phyloP scores from a whole-genome alignment of 2,888 invertebrate species.

The Orthonevra nobilis region DNA sequence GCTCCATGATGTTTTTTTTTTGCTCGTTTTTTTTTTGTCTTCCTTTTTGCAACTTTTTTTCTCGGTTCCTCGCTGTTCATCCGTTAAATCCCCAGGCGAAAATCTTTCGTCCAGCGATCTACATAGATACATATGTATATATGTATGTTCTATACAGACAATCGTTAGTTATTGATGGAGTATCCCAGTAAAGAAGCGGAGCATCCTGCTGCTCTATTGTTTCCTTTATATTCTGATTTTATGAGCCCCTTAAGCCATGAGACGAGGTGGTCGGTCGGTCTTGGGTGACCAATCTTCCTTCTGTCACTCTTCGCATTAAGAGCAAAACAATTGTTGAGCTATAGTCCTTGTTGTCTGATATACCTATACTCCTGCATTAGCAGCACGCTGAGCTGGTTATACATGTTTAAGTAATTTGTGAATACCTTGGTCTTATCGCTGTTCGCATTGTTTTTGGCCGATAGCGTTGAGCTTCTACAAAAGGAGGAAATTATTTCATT shows the following conservation, averaged over 20 bases:
- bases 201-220: slow-evolving; percentile 53
- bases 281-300: slow-evolving; percentile 24
- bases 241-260: slow-evolving; percentile 41
- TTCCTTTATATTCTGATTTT: slow-evolving; percentile 55
- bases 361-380: slow-evolving; percentile 54
- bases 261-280: slow-evolving; percentile 15
- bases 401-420: slow-evolving; percentile 52
- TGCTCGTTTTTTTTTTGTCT: too few species aligned
- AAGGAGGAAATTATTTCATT: slow-evolving; percentile 44
- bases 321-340: slow-evolving; percentile 42
- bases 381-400: slow-evolving; percentile 31
- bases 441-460: slow-evolving; percentile 7
- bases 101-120: slow-evolving; percentile 30
- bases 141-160: slow-evolving; percentile 65
- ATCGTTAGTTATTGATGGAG: slow-evolving; percentile 67
- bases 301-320: not conserved
- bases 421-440: slow-evolving; percentile 30
- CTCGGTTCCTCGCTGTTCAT: slow-evolving; percentile 22
- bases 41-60: not conserved
- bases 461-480: not conserved
- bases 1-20: slow-evolving; percentile 51
- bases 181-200: slow-evolving; percentile 39
- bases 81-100: slow-evolving; percentile 46
- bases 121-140: slow-evolving; percentile 16
- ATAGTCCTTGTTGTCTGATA: slow-evolving; percentile 26